A percentile compares a stretch with the other conserved stretches of the same genome.
Conservation (phyloP, 2,797 vertebrate species). For the Anguilla marmorata region DNA sequence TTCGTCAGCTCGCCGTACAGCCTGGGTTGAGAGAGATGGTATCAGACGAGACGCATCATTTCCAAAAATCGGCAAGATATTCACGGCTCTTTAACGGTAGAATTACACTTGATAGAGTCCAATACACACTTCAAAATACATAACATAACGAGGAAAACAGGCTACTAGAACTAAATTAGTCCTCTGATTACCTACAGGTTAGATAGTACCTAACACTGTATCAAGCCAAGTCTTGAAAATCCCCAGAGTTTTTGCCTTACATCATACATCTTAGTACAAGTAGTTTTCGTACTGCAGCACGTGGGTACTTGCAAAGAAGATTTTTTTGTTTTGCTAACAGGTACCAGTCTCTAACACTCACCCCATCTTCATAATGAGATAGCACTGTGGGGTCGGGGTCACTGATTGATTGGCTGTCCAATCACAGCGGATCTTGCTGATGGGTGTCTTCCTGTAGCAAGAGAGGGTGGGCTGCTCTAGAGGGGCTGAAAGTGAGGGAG, state of each 20-base stretch:
- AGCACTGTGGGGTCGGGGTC: conserved; percentile 57
- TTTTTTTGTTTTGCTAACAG: not conserved
- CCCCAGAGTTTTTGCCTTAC: no score
- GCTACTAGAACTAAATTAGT: no score
- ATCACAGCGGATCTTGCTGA: conserved; percentile 77
- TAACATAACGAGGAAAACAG: no score
- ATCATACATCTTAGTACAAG: no score
- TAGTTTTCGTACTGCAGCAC: not conserved
- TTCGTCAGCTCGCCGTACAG: not conserved
- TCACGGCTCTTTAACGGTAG: not conserved
- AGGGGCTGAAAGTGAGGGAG: conserved; percentile 62
- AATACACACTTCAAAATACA: not conserved
- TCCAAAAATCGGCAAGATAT: not conserved
- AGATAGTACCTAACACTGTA: no score
- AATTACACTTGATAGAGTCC: not conserved
- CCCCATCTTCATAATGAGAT: conserved; percentile 69
- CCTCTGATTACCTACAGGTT: no score
- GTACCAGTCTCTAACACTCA: conserved; percentile 46
- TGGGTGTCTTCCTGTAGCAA: conserved; percentile 77
- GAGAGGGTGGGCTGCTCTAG: conserved; percentile 67
- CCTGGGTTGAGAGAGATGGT: conserved; percentile 32
- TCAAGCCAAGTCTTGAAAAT: no score
- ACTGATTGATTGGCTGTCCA: conserved; percentile 62
- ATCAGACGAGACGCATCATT: not conserved
- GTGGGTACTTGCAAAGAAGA: not conserved